A percentile compares a stretch with the other conserved stretches of the same genome.
These are phyloP conservation scores for Podargus strigoides DNA, from an alignment of 2,797 vertebrate genomes.

Conservation along the genomic window DNA sequence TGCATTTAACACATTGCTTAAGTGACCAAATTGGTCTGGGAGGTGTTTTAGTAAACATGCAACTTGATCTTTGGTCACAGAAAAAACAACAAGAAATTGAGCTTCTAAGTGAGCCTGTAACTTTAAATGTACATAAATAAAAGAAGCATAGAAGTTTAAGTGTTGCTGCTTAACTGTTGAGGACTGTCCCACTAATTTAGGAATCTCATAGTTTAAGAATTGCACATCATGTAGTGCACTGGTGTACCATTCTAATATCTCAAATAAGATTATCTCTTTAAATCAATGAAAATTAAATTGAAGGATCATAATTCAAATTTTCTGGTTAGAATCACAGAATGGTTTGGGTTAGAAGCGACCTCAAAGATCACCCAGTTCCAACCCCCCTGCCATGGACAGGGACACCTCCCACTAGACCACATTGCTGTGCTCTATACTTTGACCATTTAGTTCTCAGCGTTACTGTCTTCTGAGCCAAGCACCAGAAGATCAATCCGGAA, in stretches of 20 bases:
- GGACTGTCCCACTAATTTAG: background rate
- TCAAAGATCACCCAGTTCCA: too few relatives aligned
- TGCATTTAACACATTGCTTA: background rate
- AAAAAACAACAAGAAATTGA: slow-evolving; percentile 9
- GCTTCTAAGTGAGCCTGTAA: background rate
- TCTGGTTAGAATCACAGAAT: too few relatives aligned
- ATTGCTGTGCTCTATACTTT: background rate
- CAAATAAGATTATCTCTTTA: background rate
- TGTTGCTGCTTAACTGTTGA: background rate
- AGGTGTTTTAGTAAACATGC: background rate
- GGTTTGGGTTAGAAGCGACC: too few relatives aligned
- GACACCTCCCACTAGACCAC: too few relatives aligned
- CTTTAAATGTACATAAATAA: background rate
- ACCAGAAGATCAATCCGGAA: background rate
- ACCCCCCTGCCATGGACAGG: too few relatives aligned
- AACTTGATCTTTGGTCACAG: background rate
- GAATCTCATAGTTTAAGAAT: background rate
- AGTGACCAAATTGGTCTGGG: background rate
- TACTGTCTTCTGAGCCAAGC: background rate
- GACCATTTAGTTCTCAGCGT: background rate
- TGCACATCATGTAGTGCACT: background rate
- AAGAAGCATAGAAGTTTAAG: background rate
- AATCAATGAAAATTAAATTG: background rate
- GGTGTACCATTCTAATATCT: background rate
- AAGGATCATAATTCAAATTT: background rate